Percentiles rank a stretch among this genome's conserved stretches.
phyloP scores from a whole-genome alignment of 2,797 vertebrate genomes.

The Cephalopachus bancanus region DNA sequence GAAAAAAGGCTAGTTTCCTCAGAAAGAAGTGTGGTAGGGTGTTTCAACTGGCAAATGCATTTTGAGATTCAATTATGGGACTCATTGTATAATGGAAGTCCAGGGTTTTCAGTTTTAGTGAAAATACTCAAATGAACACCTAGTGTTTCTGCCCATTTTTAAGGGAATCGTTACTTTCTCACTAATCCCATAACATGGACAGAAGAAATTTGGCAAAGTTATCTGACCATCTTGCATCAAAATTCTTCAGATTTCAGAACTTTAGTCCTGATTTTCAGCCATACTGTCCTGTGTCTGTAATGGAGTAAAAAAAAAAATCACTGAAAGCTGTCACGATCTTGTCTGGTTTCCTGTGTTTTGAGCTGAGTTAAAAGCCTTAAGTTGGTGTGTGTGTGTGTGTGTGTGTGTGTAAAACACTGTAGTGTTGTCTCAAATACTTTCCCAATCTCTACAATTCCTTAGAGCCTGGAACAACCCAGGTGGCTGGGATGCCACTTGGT shows the following conservation, averaged over 20 bases:
- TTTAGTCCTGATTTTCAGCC: not conserved
- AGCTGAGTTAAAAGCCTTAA: not conserved
- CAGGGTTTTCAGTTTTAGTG: not conserved
- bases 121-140: too few relatives aligned
- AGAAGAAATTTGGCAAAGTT: not conserved
- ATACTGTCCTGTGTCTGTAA: not conserved
- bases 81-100: not conserved
- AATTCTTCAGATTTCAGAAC: not conserved
- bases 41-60: slow-evolving; percentile 21
- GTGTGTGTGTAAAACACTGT: not conserved
- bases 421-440: not conserved
- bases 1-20: not conserved
- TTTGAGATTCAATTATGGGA: not conserved
- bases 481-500: not conserved
- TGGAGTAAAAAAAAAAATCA: not conserved
- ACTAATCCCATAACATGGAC: not conserved
- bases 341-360: not conserved
- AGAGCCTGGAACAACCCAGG: not conserved
- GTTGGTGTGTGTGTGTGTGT: too few relatives aligned
- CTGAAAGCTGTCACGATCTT: not conserved
- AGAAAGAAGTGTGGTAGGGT: not conserved
- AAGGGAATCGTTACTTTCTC: not conserved
- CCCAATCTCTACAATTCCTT: not conserved
- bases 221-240: not conserved
- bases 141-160: not conserved